Base-by-base conservation (phyloP, 2,797 vertebrate genomes). In the Cephalopachus bancanus region DNA sequence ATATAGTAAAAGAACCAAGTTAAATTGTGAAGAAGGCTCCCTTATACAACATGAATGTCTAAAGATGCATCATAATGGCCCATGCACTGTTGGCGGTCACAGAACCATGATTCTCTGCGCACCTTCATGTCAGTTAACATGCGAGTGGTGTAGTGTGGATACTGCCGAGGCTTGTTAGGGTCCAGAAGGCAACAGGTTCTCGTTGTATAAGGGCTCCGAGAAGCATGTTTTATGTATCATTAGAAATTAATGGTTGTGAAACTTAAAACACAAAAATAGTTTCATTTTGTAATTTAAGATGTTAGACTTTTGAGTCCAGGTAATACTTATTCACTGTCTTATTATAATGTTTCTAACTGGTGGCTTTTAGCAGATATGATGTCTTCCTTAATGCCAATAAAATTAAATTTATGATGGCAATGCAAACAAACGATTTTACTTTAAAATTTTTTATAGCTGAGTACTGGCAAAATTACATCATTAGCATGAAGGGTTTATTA, bases 131-230 rank as follows among this genome's bases (percentile, higher is more conserved):
- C 24, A 55, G 69, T 89, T 94, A 74, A 78, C 92, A 94, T 76
- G 74, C 83, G 89, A 80, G 79, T 44, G 60, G 65, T 57, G 64
- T 2, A 49, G 33, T 6, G 64, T 22, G 22, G 55, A 60, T 20
- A 67, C 71, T 67, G 55, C 84, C 37, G 71, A 87, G 85, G 84
- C 74, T 88, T 83, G 33, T 89, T 59, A 92, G 95, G 83, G 95
- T 75, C 94, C 96, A 98, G 83, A 96, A 76, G 22, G 37, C 6
- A 64, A 97, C 16, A 95, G 97, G 98, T 98, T 98, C 97, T 98
- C 97, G 98, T 98, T 99, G 99, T 99, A 99, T 99, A 99, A 99
- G 98, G 98, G 98, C 97, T 98, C 97, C 96, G 97, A 98, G 98
- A 98, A 98, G 98, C 98, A 98, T 98, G 98, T 98, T 95, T 98